Evolutionary conservation across 2,888 invertebrate species (phyloP).

Genomic region (Ophioninae sp.): DNA sequence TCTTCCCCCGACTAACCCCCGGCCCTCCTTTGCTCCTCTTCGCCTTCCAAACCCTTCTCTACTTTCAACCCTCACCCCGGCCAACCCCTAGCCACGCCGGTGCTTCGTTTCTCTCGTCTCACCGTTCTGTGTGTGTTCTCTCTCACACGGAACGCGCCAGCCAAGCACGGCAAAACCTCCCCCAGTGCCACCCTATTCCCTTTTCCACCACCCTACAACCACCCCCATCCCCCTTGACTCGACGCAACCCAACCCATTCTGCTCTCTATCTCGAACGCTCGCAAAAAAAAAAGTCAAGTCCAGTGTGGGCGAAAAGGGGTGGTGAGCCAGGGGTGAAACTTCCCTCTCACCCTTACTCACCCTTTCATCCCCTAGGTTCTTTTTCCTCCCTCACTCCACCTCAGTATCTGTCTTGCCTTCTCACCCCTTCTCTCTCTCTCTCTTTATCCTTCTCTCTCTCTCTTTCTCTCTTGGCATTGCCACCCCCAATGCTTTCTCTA

Average conservation of each 20-base stretch:
- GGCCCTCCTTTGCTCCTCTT: conserved; percentile 23
- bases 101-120: conserved; percentile 34
- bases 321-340: conserved; percentile 74
- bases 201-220: conserved; percentile 65
- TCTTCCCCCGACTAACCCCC: conserved; percentile 43
- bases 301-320: conserved; percentile 77
- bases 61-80: conserved; percentile 17
- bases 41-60: conserved; percentile 38
- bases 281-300: conserved; percentile 73
- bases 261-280: conserved; percentile 52
- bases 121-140: conserved; percentile 47
- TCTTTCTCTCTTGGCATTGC: conserved; percentile 57
- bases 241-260: conserved; percentile 61
- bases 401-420: conserved; percentile 35
- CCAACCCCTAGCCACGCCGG: conserved; percentile 16
- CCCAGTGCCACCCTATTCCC: conserved; percentile 50
- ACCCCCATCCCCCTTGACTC: conserved; percentile 57
- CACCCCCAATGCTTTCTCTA: conserved; percentile 54
- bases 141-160: conserved; percentile 48
- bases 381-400: conserved; percentile 52
- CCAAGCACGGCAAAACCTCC: conserved; percentile 48
- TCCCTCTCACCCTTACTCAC: conserved; percentile 73
- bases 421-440: conserved; percentile 67
- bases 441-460: conserved; percentile 57
- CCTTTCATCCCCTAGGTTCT: conserved; percentile 74